Evolutionary conservation across 2,113 vertebrate species (phyloP).

Genomic region (Caloenas nicobarica): DNA sequence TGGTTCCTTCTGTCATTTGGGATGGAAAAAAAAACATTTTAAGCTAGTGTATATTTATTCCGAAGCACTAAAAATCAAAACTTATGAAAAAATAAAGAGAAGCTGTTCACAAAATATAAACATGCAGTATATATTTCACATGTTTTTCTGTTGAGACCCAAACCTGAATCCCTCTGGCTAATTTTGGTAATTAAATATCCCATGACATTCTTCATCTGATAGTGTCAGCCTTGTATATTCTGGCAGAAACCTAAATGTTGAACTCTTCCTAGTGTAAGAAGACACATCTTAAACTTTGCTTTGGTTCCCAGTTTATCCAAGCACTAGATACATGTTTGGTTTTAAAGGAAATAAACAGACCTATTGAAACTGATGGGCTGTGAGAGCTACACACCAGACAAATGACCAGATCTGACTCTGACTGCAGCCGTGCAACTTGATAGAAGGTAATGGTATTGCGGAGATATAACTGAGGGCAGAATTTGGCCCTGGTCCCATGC

Average conservation of each 20-base stretch:
- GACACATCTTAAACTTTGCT: slow-evolving; percentile 45
- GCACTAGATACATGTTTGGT: not conserved
- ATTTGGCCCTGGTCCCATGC: slow-evolving; percentile 23
- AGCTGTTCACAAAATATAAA: slow-evolving; percentile 44
- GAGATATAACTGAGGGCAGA: slow-evolving; percentile 48
- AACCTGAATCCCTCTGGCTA: slow-evolving; percentile 14
- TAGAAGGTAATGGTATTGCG: slow-evolving; percentile 27
- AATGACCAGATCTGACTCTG: slow-evolving; percentile 25
- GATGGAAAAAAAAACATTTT: slow-evolving; percentile 4
- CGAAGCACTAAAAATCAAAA: slow-evolving; percentile 22
- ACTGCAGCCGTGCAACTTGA: not conserved
- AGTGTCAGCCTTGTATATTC: slow-evolving; percentile 44
- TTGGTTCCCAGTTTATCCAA: slow-evolving; percentile 20
- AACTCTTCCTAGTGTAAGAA: slow-evolving; percentile 34
- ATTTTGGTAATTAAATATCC: slow-evolving; percentile 55
- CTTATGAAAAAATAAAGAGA: slow-evolving; percentile 31
- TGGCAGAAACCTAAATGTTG: slow-evolving; percentile 36
- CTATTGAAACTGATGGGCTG: slow-evolving; percentile 28
- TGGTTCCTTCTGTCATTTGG: slow-evolving; percentile 38
- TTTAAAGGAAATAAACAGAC: slow-evolving; percentile 33
- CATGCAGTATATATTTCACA: not conserved
- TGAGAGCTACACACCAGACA: not conserved
- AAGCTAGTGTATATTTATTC: slow-evolving; percentile 18
- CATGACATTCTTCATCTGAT: slow-evolving; percentile 38
- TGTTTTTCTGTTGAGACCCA: slow-evolving; percentile 12